Conservation (phyloP, 2,113 vertebrate species). For the Stictonetta naevosa region DNA sequence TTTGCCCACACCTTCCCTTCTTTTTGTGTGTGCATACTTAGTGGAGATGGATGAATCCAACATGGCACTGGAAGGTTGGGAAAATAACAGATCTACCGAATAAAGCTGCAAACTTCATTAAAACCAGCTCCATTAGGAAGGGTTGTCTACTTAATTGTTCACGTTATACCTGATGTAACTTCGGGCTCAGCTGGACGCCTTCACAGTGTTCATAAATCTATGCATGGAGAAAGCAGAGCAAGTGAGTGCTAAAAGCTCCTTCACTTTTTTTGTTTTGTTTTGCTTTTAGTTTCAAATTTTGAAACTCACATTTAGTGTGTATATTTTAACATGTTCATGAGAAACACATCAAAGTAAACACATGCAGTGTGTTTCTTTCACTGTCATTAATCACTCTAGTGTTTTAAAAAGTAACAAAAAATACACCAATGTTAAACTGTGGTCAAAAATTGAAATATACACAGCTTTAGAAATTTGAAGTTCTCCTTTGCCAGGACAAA, state of each 20-base stretch:
- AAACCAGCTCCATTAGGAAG: not conserved
- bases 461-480: constrained; percentile 41
- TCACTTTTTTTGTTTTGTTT: constrained; percentile 25
- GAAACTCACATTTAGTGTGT: constrained; percentile 48
- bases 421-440: constrained; percentile 53
- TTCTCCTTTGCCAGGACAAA: constrained; percentile 38
- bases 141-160: constrained; percentile 4
- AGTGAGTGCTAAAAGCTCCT: constrained; percentile 35
- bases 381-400: constrained; percentile 61
- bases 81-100: not conserved
- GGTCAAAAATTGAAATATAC: constrained; percentile 56
- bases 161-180: not conserved
- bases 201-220: constrained; percentile 51
- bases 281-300: constrained; percentile 61
- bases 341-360: constrained; percentile 67
- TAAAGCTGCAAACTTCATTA: constrained; percentile 1
- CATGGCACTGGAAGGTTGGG: not conserved
- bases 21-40: not conserved
- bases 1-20: not conserved
- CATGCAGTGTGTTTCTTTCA: constrained; percentile 48
- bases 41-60: not conserved
- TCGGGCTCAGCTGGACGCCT: constrained; percentile 26
- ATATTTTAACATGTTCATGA: constrained; percentile 61
- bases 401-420: constrained; percentile 58
- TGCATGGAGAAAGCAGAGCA: constrained; percentile 31